A percentile compares a stretch with the other conserved stretches of the same genome.
Evolutionary conservation across 1,140 invertebrate genomes (phyloP).

Genomic region (Meloidogyne chitwoodi): DNA sequence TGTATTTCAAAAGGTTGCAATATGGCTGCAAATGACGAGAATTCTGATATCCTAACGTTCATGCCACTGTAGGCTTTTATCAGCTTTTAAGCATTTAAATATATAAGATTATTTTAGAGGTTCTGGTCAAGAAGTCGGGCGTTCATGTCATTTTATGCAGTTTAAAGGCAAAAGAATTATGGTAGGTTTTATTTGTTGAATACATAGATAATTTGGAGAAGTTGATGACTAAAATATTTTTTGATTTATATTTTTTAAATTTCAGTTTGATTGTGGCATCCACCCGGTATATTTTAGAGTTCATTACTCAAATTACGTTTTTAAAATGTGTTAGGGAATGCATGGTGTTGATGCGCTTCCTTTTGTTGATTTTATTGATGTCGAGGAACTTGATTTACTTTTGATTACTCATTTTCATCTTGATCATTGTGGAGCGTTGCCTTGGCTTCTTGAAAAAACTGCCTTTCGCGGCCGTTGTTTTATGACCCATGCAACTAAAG

Average conservation of each 20-base stretch:
- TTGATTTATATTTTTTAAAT: conserved; percentile 4
- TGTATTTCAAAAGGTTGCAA: neutral
- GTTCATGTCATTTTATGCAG: conserved; percentile 95
- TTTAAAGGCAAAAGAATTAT: conserved; percentile 99
- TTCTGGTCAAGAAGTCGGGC: conserved; percentile 96
- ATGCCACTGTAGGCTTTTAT: conserved; percentile 37
- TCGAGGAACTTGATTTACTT: conserved; percentile 90
- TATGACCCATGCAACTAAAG: conserved; percentile 99
- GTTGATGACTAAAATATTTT: no score
- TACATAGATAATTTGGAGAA: no score
- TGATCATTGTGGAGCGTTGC: conserved; percentile 94
- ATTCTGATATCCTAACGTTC: conserved; percentile 40
- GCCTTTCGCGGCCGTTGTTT: conserved; percentile 81
- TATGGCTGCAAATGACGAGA: conserved; percentile 26
- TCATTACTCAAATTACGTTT: no score
- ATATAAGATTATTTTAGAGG: conserved; percentile 73
- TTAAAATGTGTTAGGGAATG: conserved; percentile 67
- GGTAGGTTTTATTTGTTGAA: conserved; percentile 66
- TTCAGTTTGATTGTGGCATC: conserved; percentile 88
- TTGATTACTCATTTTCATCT: conserved; percentile 78
- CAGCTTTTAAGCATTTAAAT: neutral
- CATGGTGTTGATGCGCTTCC: conserved; percentile 94
- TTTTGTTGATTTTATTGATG: conserved; percentile 93
- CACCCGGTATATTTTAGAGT: conserved; percentile 69
- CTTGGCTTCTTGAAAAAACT: conserved; percentile 95